Percentiles rank a stretch among this genome's conserved stretches.
phyloP scores from a whole-genome alignment of 2,113 vertebrate genomes.

The Sorex araneus region DNA sequence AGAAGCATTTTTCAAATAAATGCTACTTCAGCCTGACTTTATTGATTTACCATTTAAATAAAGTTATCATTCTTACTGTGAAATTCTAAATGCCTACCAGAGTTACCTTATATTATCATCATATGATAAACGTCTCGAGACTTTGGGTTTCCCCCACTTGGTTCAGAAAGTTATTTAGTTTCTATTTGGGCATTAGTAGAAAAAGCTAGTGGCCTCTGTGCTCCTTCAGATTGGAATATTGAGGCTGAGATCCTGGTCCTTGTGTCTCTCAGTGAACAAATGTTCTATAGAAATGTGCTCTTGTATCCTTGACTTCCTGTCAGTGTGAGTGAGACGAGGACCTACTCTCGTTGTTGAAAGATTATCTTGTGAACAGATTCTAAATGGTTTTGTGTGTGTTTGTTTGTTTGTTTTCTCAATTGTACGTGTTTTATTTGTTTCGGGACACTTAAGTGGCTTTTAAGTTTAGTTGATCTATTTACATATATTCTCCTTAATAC shows the following conservation, averaged over 20 bases:
- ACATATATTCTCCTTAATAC: constrained; percentile 65
- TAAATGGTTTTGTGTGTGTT: constrained; percentile 11
- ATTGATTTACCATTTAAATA: constrained; percentile 71
- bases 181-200: constrained; percentile 77
- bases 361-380: constrained; percentile 59
- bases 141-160: constrained; percentile 73
- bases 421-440: constrained; percentile 59
- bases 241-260: constrained; percentile 69
- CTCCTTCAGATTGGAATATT: constrained; percentile 54
- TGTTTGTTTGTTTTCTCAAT: not conserved
- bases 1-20: constrained; percentile 69
- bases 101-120: constrained; percentile 72
- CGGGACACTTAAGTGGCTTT: constrained; percentile 70
- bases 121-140: constrained; percentile 77
- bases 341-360: constrained; percentile 61
- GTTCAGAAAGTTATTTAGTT: constrained; percentile 71
- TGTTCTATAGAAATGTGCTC: constrained; percentile 56
- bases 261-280: constrained; percentile 69
- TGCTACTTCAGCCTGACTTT: constrained; percentile 76
- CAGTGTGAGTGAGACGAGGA: constrained; percentile 52
- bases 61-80: constrained; percentile 80
- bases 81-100: constrained; percentile 80
- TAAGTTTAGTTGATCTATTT: constrained; percentile 62
- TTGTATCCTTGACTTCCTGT: constrained; percentile 39
- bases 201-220: constrained; percentile 61